phyloP scores from a whole-genome alignment of 2,888 invertebrate genomes.

The Prenolepis imparis region DNA sequence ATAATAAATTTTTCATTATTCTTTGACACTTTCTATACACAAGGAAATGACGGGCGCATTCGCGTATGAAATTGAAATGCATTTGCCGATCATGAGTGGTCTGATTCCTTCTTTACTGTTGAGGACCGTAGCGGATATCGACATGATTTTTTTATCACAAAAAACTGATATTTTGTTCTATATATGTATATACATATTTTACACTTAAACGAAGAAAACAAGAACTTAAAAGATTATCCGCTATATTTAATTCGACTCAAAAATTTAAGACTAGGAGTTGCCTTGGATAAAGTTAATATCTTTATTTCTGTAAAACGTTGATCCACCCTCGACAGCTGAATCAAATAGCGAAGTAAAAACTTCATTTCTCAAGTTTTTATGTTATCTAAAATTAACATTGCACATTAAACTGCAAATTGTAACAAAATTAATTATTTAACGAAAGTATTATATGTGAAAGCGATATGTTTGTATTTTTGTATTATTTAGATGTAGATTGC shows the following conservation, averaged over 20 bases:
- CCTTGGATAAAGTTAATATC: slow-evolving; percentile 80
- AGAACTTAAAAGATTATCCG: neutral
- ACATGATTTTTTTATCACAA: no score
- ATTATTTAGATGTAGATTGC: neutral
- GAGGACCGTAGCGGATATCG: no score
- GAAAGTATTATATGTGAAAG: neutral
- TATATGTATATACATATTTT: no score
- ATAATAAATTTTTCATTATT: no score
- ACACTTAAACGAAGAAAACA: slow-evolving; percentile 1
- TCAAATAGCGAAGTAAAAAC: slow-evolving; percentile 36
- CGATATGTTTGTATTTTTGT: neutral
- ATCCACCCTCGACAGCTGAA: slow-evolving; percentile 35
- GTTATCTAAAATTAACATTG: neutral
- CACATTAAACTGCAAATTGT: slow-evolving; percentile 7
- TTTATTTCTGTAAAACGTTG: slow-evolving; percentile 82
- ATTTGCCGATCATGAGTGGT: no score
- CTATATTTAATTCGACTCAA: slow-evolving; percentile 2
- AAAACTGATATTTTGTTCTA: no score
- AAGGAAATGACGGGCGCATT: no score
- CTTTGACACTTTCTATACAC: no score
- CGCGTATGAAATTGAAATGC: no score
- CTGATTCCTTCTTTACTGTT: no score
- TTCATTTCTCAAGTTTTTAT: neutral
- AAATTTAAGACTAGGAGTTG: slow-evolving; percentile 68
- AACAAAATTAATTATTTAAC: neutral